Base-by-base conservation (phyloP, 2,797 vertebrate genomes). In the Paramormyrops hopkinsi region DNA sequence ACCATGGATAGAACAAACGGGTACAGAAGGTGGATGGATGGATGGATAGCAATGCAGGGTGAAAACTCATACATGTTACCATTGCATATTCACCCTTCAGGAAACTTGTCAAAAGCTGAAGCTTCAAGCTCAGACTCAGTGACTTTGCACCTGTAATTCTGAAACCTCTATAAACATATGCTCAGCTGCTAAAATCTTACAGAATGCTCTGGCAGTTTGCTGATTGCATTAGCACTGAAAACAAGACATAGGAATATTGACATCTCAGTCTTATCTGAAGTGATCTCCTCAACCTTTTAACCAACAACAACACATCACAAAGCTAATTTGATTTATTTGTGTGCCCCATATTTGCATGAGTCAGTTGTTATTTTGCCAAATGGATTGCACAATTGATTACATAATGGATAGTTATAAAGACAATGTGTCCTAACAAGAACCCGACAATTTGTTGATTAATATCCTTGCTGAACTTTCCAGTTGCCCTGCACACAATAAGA, bases 311-410 rank as follows among this genome's bases (percentile, higher is more conserved):
- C 50, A 54, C 29, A 62, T 14, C 1, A 11, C 41, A 88, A 12
- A 89, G 90, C 86, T 88, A 89, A 89, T 73, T 90, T 92, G 92
- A 44, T 69, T 89, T 93, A 53, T 87, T 92, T 92, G 86, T 56
- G 92, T 90, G 25, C 85, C 22, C 92, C 73, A 44, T 88, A 90
- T 92, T 89, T 90, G 19, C 25, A 91, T 88, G 89, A 89, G 91
- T 92, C 90, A 62, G 89, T 91, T 89, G 91, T 93, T 94, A 92
- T 89, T 62, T 89, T 92, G 91, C 90, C 92, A 92, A 92, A 90
- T 90, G 90, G 90, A 89, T 91, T 88, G 92, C 9, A 0, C 53
- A 92, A 93, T 93, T 92, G 76, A 92, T 92, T 93, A 93, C 91
- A 92, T 91, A 91, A 90, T 90, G 88, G 85, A 92, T 92, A 92